phyloP scores from a whole-genome alignment of 2,888 invertebrate species.

The Eurytoma californica region DNA sequence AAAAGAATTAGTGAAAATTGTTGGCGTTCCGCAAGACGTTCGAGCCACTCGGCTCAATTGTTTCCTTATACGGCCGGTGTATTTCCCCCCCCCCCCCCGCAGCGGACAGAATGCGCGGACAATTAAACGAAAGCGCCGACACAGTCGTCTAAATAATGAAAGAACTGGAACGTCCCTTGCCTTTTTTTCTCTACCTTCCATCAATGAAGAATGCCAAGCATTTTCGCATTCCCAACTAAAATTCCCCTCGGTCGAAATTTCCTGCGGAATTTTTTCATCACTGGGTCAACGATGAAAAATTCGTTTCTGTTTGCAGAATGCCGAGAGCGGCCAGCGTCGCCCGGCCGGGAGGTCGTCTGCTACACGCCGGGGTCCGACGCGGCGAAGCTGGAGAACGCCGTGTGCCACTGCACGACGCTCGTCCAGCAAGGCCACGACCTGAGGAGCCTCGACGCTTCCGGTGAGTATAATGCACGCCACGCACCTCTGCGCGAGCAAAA shows the following conservation, averaged over 20 bases:
- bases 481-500: background rate
- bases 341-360: slow-evolving; percentile 70
- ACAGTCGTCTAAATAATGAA: slow-evolving; percentile 24
- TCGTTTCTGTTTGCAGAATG: slow-evolving; percentile 66
- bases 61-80: background rate
- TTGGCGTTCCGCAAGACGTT: no score
- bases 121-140: slow-evolving; percentile 1
- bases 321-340: slow-evolving; percentile 62
- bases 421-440: slow-evolving; percentile 71
- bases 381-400: slow-evolving; percentile 62
- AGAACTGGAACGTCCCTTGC: slow-evolving; percentile 2
- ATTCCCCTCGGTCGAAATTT: background rate
- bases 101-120: background rate
- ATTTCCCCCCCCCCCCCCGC: background rate
- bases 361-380: slow-evolving; percentile 67
- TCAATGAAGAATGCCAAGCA: slow-evolving; percentile 38
- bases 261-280: no score
- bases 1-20: no score
- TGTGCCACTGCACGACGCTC: slow-evolving; percentile 71
- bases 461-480: slow-evolving; percentile 64
- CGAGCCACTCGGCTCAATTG: background rate
- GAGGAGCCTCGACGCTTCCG: slow-evolving; percentile 66
- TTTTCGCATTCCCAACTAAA: background rate
- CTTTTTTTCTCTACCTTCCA: background rate
- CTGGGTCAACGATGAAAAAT: background rate